Conservation (phyloP, 2,888 invertebrate genomes). For the Osedax frankpressi region DNA sequence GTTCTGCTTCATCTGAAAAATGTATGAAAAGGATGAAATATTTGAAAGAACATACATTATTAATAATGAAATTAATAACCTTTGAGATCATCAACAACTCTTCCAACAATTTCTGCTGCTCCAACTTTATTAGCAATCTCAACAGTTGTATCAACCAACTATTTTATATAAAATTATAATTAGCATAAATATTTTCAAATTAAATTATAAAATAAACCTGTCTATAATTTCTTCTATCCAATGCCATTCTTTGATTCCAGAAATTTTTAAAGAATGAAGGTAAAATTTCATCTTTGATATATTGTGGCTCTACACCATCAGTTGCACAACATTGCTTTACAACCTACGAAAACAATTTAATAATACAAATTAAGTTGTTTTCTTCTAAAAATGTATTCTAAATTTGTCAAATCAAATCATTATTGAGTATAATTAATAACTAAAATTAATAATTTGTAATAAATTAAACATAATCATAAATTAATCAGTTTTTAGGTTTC, state of each 20-base stretch:
- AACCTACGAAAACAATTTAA: slow-evolving; percentile 53
- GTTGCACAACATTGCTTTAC: slow-evolving; percentile 99
- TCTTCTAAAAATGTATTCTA: too few relatives aligned
- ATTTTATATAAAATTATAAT: not conserved
- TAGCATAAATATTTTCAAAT: not conserved
- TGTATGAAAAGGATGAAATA: too few relatives aligned
- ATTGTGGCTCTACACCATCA: slow-evolving; percentile 97
- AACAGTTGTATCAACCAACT: slow-evolving; percentile 94
- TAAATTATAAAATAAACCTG: slow-evolving; percentile 50
- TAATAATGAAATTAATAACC: not conserved
- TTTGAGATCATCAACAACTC: slow-evolving; percentile 95
- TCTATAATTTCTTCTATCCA: slow-evolving; percentile 90
- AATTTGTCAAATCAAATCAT: too few relatives aligned
- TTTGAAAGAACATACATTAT: too few relatives aligned
- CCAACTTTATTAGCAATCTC: slow-evolving; percentile 99
- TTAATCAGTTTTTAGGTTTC: too few relatives aligned
- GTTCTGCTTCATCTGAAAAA: slow-evolving; percentile 78
- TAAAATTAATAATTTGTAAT: too few relatives aligned
- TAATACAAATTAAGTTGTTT: too few relatives aligned
- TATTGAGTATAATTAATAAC: too few relatives aligned
- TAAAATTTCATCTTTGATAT: slow-evolving; percentile 95
- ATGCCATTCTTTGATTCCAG: slow-evolving; percentile 99
- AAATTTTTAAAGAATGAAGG: slow-evolving; percentile 98
- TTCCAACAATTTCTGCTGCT: slow-evolving; percentile 94
- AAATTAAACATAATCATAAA: too few relatives aligned